Evolutionary conservation across 2,888 invertebrate species (phyloP), one percentile per base, ranked within the genome.

Genomic region (Cantharis flavilabris): DNA sequence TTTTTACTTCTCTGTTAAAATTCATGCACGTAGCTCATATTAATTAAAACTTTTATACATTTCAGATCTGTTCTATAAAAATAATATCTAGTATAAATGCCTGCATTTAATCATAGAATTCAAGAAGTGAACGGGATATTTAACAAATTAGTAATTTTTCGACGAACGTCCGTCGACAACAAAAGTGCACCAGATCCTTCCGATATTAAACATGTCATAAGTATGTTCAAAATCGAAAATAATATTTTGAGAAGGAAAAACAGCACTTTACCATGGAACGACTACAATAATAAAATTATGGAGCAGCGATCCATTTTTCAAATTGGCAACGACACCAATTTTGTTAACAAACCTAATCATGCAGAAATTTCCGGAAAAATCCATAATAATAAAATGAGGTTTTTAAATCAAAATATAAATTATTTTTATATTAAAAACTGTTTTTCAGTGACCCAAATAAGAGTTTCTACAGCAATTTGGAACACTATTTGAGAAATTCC

Each of bases 401-500:
- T 49, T 49, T 49, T 49, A n/a, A 5, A 49, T 49, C 2, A 7
- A 7, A 49, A 7, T n/a, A n/a, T 11, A 30, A n/a, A n/a, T n/a
- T 49, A 49, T 7, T 7, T n/a, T 7, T n/a, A 49, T n/a, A 7
- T n/a, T 49, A 9, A n/a, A 5, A 49, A 5, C 0, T 49, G 0
- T 49, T 49, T 49, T 49, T 49, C 7, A 49, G 49, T 49, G 7
- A 7, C n/a, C 7, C n/a, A 49, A 7, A 1, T 2, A 49, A 49
- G 2, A 2, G 7, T 9, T n/a, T 49, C 10, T 49, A 49, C 9
- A 49, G n/a, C n/a, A 67, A 13, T 18, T 14, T 75, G 26, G 62
- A 74, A 33, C 62, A 20, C 9, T 78, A 78, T 33, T 71, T 76
- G 13, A 13, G 10, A 33, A 63, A 49, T 13, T 71, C 78, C 0